Evolutionary conservation across 2,888 invertebrate genomes (phyloP), one percentile per base, ranked within the genome.

Genomic region (Junonia oenone): DNA sequence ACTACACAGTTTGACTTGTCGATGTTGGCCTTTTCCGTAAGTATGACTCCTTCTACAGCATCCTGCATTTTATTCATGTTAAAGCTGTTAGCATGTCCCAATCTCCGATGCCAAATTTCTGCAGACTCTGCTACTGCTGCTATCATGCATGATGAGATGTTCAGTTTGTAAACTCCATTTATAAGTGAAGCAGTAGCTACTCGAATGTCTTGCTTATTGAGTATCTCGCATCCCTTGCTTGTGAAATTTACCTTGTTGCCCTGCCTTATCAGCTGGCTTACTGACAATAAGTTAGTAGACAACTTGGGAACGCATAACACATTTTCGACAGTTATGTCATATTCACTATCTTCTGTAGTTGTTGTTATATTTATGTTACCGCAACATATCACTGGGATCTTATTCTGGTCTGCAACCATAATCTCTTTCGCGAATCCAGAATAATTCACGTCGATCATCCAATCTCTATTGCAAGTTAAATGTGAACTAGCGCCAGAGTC

Each of bases 161-260:
- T 56, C 9, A 61, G 19, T 31, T 51, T 55, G 51, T 63, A 61
- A n/a, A 62, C 62, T n/a, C 60, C 60, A 45, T 58, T 62, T 11
- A 52, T 35, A 29, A 62, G 53, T n/a, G 17, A 15, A 15, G 53
- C 59, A 31, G 31, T 47, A 15, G 52, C 59, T 46, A 59, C 55
- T 45, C 55, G 22, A 26, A 13, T 53, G 37, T 53, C 35, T 43
- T 58, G 33, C 22, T 13, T 22, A 35, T 61, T 61, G 3, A 37
- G 14, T 22, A 62, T 59, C 8, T 57, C 55, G 19, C 56, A 59
- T 22, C 15, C 45, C 13, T 48, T 45, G 19, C 37, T 29, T 9
- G 29, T 46, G 35, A 62, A 60, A 13, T n/a, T n/a, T n/a, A n/a
- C n/a, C n/a, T n/a, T n/a, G n/a, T n/a, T n/a, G n/a, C n/a, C n/a